Conservation (phyloP, 1,140 invertebrate genomes). For the Eurosta solidaginis region DNA sequence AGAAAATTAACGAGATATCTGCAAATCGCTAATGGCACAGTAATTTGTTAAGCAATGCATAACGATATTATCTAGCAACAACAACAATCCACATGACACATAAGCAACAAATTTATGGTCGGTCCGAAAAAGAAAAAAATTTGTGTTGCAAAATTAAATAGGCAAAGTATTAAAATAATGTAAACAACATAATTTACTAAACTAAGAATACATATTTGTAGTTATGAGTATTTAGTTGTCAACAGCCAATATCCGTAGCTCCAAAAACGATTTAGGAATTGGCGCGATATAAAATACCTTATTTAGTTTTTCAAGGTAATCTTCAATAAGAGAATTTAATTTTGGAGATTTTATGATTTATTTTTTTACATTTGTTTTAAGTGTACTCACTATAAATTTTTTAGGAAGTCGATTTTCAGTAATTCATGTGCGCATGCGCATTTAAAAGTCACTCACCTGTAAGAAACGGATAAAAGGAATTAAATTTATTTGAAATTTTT, state of each 20-base stretch:
- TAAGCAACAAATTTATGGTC: neutral
- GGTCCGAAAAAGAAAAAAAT: neutral
- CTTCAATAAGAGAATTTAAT: no score
- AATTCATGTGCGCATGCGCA: neutral
- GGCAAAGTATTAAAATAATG: neutral
- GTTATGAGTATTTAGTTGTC: neutral
- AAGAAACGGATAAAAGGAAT: neutral
- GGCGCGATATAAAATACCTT: no score
- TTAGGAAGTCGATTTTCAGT: no score
- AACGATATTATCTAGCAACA: neutral
- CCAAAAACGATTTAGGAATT: neutral
- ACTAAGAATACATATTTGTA: no score
- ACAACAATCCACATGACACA: neutral
- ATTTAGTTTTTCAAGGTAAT: no score
- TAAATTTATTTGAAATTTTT: no score
- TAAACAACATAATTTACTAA: constrained; percentile 10
- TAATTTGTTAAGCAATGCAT: neutral
- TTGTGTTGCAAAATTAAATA: neutral
- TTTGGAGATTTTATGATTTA: no score
- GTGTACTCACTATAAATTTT: neutral
- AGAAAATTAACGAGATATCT: constrained; percentile 4
- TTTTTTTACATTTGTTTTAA: no score
- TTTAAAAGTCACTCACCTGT: constrained; percentile 4
- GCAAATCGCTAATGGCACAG: neutral
- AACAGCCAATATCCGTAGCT: neutral